Evolutionary conservation across 2,888 invertebrate species (phyloP).

Genomic region (Spisula subtruncata): DNA sequence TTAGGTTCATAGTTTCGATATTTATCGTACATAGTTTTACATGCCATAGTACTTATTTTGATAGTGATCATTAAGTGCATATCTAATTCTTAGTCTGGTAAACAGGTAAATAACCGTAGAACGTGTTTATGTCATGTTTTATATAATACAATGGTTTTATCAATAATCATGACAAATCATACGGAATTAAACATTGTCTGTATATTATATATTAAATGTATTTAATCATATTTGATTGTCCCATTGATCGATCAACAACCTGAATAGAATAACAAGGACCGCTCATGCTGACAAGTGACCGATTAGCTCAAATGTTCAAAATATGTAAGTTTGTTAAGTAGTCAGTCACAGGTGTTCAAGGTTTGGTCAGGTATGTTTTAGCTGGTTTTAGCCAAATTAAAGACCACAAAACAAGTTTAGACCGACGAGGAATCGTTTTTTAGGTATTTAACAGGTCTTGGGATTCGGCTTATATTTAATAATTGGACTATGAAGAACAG

Average conservation of each 20-base stretch:
- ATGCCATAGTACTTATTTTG: no score
- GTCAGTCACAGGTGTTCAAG: constrained; percentile 3
- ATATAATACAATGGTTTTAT: not conserved
- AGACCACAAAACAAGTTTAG: not conserved
- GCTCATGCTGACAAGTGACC: not conserved
- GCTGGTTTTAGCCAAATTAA: no score
- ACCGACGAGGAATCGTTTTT: no score
- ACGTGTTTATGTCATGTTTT: not conserved
- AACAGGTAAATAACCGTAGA: not conserved
- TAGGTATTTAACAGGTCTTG: no score
- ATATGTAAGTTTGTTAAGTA: not conserved
- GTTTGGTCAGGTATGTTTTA: not conserved
- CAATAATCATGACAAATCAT: constrained; percentile 1
- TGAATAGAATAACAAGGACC: not conserved
- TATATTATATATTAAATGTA: constrained; percentile 18
- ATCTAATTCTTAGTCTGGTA: not conserved
- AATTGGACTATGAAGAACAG: no score
- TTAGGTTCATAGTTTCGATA: not conserved
- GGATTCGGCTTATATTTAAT: no score
- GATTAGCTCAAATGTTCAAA: not conserved
- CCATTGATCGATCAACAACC: not conserved
- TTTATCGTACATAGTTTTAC: no score
- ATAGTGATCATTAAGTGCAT: no score
- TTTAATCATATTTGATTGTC: constrained; percentile 21
- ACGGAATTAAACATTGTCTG: not conserved